Conservation (phyloP, 2,113 vertebrate species). For the Dolichotis patagonum region DNA sequence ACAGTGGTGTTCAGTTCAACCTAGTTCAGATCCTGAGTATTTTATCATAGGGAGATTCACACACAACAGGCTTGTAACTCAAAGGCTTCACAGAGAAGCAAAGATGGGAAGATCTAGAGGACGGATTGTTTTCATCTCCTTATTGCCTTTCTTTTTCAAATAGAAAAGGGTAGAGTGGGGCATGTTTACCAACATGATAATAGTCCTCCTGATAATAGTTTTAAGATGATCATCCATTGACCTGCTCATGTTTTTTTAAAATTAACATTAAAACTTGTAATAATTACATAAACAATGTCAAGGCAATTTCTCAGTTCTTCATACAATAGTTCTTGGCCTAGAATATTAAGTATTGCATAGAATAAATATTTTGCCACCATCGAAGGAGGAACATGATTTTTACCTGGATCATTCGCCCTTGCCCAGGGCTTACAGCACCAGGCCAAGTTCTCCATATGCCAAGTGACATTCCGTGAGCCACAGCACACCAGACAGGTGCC, state of each 20-base stretch:
- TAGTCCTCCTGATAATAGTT: not conserved
- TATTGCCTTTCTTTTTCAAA: constrained; percentile 4
- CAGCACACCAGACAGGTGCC: constrained; percentile 8
- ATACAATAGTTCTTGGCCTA: not conserved
- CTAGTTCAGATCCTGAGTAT: not conserved
- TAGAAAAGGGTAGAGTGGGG: not conserved
- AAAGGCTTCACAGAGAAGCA: not conserved
- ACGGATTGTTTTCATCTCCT: not conserved
- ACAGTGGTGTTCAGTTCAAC: not conserved
- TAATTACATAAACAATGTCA: not conserved
- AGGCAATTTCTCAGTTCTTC: constrained; percentile 35
- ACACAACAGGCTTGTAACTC: not conserved
- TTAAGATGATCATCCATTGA: not conserved
- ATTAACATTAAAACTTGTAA: not conserved
- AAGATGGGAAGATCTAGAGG: not conserved
- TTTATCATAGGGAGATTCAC: not conserved
- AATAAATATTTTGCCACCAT: constrained; percentile 27
- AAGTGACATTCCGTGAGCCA: constrained; percentile 35
- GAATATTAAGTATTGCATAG: not conserved
- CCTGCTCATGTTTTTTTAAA: not conserved
- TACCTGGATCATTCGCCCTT: constrained; percentile 63
- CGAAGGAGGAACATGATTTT: constrained; percentile 52
- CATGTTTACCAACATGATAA: not conserved
- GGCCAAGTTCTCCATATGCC: constrained; percentile 61
- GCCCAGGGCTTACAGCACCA: constrained; percentile 56